Evolutionary conservation across 1,140 invertebrate genomes (phyloP), one percentile per base, ranked within the genome.

Genomic region (Daktulosphaira vitifoliae): DNA sequence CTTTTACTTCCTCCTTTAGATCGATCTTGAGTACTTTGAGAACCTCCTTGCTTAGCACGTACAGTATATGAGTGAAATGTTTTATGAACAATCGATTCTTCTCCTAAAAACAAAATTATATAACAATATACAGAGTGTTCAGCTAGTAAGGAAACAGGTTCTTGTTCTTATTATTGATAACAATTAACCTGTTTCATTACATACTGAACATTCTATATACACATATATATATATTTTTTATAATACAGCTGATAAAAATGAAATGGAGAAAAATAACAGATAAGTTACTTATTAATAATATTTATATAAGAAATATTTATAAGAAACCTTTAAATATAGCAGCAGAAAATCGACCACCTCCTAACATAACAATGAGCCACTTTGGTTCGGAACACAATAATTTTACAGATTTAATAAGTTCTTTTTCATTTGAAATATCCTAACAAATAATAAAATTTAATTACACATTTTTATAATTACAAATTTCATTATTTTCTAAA

Each of bases 11-110:
- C 77, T 9, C 81, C 80, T 54, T 77, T 79, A 70, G 83, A 82
- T 46, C 74, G 77, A 73, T 92, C 89, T 50, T 83, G 78, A 3
- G 80, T 78, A 37, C 77, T 79, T 75, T 95, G 90, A 1, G 84
- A 79, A 52, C 87, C 85, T 1, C 90, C 91, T 73, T 92, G 87
- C 48, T 90, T 89, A 0, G 88, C 82, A 51, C 90, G 74, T 1
- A 91, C 87, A 5, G 89, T 89, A 72, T 95, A 95, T 48, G 84
- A 85, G 75, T 93, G 90, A 71, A 90, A 86, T 1, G 90, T 92
- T 76, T 93, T 93, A 72, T 93, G 90, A 2, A 80, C 73, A n/a
- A 87, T 70, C 2, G 81, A 73, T 68, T 81, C 75, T 6, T 74
- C 74, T 49, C 81, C 82, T 79, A 66, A 20, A 69, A 68, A 56